Base-by-base conservation (phyloP, 1,140 invertebrate genomes). In the Lerema accius region DNA sequence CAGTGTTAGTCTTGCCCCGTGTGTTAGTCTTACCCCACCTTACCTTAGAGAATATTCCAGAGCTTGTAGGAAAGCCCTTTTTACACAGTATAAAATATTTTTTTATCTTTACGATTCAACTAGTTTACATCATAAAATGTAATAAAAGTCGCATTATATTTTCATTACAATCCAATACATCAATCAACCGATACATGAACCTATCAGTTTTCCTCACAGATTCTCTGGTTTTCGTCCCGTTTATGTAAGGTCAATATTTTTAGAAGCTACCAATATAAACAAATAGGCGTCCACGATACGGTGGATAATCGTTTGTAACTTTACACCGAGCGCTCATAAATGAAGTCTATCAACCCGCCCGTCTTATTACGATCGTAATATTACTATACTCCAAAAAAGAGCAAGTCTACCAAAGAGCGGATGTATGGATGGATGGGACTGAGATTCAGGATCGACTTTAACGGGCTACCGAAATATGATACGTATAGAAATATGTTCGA, bases 321-420 rank as follows among this genome's bases (percentile, higher is more conserved):
- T 74, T 75, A 89, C 77, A 82, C 82, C 67, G 61, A 51, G 68
- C 63, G 61, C 66, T 77, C 73, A 80, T 85, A 83, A 87, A 84
- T 58, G 76, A 53, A 64, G 78, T 86, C 86, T 87, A 87, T 89
- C 86, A 87, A 83, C 82, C 74, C 71, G 73, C 66, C 72, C 70
- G 71, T 51, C 82, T 81, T 79, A 85, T 87, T 85, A 88, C 50
- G 62, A 69, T 75, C 32, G 43, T 58, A 67, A 74, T 76, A 68
- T 71, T 49, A 76, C 71, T 69, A 66, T 68, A 73, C 66, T 65
- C 76, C 76, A 79, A 77, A 81, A 80, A 71, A 62, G 58, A 73
- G 45, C 66, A 71, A 66, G 67, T 61, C 59, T 69, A 78, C 65
- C 60, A 39, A 60, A 71, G 66, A 79, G 71, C 78, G 76, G 80